phyloP scores from a whole-genome alignment of 2,113 vertebrate genomes.

The Alectura lathami region DNA sequence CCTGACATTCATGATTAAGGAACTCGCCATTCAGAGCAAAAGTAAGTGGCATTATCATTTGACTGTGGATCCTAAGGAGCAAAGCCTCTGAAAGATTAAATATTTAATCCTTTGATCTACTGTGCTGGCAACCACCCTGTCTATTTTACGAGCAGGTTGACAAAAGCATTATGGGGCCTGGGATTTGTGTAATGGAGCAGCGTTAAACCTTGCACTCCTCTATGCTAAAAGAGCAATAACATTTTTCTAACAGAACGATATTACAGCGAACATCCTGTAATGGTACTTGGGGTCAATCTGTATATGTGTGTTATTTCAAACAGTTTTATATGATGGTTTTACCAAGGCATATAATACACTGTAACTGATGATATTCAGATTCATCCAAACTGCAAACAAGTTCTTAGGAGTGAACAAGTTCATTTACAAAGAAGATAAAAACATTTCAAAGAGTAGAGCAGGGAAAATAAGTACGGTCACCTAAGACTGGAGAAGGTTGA shows the following conservation, averaged over 20 bases:
- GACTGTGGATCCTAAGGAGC: constrained; percentile 23
- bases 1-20: constrained; percentile 21
- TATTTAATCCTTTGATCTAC: constrained; percentile 60
- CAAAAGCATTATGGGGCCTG: constrained; percentile 16
- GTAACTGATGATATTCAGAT: background rate
- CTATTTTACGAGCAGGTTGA: constrained; percentile 29
- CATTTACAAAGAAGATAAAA: background rate
- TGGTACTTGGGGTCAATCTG: no score
- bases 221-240: background rate
- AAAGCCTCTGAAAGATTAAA: constrained; percentile 54
- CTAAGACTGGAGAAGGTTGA: background rate
- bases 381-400: background rate
- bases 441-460: background rate
- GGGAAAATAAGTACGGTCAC: background rate
- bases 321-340: background rate
- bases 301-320: background rate
- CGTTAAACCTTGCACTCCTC: background rate
- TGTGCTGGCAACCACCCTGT: background rate
- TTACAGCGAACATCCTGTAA: background rate
- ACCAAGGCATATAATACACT: background rate
- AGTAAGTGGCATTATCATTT: constrained; percentile 36
- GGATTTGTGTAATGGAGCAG: background rate
- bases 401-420: background rate
- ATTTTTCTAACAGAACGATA: background rate
- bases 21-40: background rate